Percentiles rank a stretch among this genome's conserved stretches.
Evolutionary conservation across 2,888 invertebrate species (phyloP).

Genomic region (Adelognathus sp.): DNA sequence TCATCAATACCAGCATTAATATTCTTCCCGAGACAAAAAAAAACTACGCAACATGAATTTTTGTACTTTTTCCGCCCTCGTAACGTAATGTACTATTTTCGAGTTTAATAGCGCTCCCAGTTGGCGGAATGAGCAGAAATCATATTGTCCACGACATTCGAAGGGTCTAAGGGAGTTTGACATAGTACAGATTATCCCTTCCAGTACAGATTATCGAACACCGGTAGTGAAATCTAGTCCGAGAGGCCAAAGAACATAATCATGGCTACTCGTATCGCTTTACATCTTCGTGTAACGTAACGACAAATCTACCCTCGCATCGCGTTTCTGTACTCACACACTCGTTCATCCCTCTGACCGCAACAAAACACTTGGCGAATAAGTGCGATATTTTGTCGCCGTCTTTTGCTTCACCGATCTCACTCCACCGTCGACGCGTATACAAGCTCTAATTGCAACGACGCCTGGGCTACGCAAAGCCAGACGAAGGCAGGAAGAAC

Average conservation of each 20-base stretch:
- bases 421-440: not conserved
- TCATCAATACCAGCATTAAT: too few species aligned
- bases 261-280: too few species aligned
- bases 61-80: too few species aligned
- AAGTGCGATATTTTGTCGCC: slow-evolving; percentile 32
- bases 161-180: too few species aligned
- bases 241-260: not conserved
- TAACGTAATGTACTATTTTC: too few species aligned
- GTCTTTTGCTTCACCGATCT: not conserved
- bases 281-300: not conserved
- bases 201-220: not conserved
- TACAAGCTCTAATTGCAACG: slow-evolving; percentile 52
- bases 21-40: too few species aligned
- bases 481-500: slow-evolving; percentile 10
- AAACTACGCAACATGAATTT: too few species aligned
- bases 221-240: not conserved
- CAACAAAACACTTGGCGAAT: slow-evolving; percentile 25
- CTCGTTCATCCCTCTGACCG: not conserved
- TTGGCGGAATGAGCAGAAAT: too few species aligned
- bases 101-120: too few species aligned
- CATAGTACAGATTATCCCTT: too few species aligned
- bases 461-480: slow-evolving; percentile 20
- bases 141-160: too few species aligned
- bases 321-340: not conserved
- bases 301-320: not conserved